These are phyloP conservation scores for Etheostoma cragini DNA, from an alignment of 2,113 vertebrate species.

Conservation along the genomic window DNA sequence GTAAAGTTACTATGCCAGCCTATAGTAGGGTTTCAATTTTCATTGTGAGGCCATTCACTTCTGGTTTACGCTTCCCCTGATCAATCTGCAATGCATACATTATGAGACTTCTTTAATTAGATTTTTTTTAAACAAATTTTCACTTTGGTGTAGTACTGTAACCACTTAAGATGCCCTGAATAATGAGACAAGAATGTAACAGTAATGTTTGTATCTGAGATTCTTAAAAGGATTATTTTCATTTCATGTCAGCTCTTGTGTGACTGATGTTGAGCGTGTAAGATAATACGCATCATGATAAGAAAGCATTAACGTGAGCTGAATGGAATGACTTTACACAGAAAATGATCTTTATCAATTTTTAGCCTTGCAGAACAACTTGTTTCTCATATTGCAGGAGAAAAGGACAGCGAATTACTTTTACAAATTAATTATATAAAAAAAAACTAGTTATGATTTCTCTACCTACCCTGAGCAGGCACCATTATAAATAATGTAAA, in stretches of 20 bases:
- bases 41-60: neutral
- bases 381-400: neutral
- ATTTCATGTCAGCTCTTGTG: neutral
- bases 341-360: neutral
- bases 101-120: neutral
- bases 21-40: neutral
- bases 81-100: too few relatives aligned
- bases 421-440: too few relatives aligned
- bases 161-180: conserved; percentile 1
- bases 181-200: conserved; percentile 36
- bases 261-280: conserved; percentile 23
- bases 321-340: conserved; percentile 14
- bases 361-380: neutral
- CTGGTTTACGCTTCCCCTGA: neutral
- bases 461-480: conserved; percentile 43
- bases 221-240: conserved; percentile 42
- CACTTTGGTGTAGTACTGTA: neutral
- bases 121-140: neutral
- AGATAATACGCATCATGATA: conserved; percentile 10
- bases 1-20: neutral
- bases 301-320: conserved; percentile 4
- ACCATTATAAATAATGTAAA: conserved; percentile 41
- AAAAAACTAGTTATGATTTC: conserved; percentile 5
- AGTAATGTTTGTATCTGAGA: conserved; percentile 13
- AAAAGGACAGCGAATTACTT: conserved; percentile 29